A percentile compares a stretch with the other conserved stretches of the same genome.
Conservation (phyloP, 1,140 invertebrate genomes). For the Sipha flava region DNA sequence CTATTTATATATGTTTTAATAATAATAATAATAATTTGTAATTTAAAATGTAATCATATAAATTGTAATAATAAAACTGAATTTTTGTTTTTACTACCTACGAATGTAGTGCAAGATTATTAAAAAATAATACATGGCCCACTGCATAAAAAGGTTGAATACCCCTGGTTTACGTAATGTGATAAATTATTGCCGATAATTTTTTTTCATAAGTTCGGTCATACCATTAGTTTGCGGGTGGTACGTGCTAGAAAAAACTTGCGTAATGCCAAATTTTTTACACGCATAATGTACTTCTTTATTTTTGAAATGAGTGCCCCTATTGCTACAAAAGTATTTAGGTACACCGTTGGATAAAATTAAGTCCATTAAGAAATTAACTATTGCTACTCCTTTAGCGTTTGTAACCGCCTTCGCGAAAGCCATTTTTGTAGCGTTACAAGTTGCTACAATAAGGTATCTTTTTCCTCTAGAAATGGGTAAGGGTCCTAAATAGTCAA, state of each 20-base stretch:
- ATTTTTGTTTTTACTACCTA: no score
- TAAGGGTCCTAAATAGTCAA: neutral
- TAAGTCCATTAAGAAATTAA: neutral
- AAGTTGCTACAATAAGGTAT: neutral
- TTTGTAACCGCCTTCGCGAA: neutral
- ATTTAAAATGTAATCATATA: no score
- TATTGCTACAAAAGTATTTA: no score
- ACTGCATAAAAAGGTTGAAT: no score
- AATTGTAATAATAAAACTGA: no score
- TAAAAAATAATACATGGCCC: no score
- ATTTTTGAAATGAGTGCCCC: no score
- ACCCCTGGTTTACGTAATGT: no score
- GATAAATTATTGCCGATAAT: neutral
- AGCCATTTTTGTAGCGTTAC: neutral
- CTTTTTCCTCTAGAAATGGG: neutral
- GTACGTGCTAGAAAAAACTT: neutral
- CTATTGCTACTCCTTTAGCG: neutral
- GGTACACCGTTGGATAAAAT: neutral
- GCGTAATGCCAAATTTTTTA: no score
- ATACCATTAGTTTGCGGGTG: neutral
- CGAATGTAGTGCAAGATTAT: no score
- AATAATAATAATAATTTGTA: no score
- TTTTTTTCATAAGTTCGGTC: neutral
- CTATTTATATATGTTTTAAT: no score
- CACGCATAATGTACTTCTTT: neutral